Conservation (phyloP, 2,797 vertebrate genomes). For the Limosa lapponica region DNA sequence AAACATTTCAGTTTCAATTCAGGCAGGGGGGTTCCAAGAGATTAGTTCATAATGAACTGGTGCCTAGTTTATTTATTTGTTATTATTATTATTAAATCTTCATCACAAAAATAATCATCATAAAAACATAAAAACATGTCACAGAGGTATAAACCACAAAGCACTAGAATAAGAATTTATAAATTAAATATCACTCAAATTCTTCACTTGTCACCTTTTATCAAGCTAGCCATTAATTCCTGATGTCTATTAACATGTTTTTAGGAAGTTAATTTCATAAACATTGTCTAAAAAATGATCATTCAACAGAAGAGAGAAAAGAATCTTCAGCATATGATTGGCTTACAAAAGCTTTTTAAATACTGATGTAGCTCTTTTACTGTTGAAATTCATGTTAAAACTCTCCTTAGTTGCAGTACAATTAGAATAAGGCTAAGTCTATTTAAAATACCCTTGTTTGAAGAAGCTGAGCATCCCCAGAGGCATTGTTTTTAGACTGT, state of each 20-base stretch:
- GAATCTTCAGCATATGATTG: background rate
- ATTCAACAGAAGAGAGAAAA: background rate
- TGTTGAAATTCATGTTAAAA: background rate
- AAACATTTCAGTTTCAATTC: slow-evolving; percentile 6
- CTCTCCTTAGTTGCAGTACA: background rate
- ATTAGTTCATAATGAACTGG: background rate
- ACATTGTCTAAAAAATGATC: background rate
- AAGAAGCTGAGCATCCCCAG: background rate
- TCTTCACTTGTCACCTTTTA: background rate
- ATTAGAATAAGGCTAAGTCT: background rate
- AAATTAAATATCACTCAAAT: background rate
- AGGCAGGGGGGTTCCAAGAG: background rate
- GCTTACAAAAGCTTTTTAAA: background rate
- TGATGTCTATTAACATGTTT: background rate
- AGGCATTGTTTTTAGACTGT: background rate
- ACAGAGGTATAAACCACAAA: background rate
- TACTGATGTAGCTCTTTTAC: background rate
- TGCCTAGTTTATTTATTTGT: background rate
- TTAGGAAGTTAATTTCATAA: background rate
- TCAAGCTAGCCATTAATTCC: background rate
- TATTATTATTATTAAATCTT: background rate
- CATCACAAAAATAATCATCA: background rate
- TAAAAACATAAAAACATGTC: background rate
- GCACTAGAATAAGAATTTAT: background rate
- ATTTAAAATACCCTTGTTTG: background rate